A percentile compares a stretch with the other conserved stretches of the same genome.
Evolutionary conservation across 2,797 vertebrate species (phyloP).

Genomic region (Amblyraja radiata): DNA sequence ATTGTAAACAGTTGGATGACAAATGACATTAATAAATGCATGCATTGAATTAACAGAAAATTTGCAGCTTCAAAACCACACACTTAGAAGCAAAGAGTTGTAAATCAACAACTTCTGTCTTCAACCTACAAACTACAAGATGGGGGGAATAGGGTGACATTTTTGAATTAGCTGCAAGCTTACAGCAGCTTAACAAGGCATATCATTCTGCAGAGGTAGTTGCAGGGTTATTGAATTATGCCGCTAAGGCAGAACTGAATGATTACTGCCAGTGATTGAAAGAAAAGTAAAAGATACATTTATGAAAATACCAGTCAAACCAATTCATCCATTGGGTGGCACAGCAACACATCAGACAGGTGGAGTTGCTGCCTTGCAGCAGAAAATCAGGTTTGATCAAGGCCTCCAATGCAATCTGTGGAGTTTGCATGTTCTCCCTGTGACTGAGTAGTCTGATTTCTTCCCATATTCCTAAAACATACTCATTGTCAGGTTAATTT

Average conservation of each 20-base stretch:
- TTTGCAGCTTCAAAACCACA: background rate
- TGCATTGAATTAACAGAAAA: background rate
- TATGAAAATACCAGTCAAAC: background rate
- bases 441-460: no score
- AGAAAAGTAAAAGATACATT: background rate
- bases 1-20: conserved; percentile 29
- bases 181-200: background rate
- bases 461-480: no score
- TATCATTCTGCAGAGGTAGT: background rate
- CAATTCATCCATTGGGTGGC: background rate
- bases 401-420: no score
- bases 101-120: background rate
- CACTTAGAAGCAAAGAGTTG: background rate
- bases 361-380: no score
- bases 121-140: background rate
- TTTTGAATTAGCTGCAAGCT: background rate
- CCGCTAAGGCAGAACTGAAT: background rate
- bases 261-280: background rate
- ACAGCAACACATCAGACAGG: no score
- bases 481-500: no score
- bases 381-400: no score
- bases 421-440: no score
- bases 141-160: background rate
- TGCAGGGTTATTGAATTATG: background rate
- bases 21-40: background rate